Base-by-base conservation (phyloP, 2,888 invertebrate genomes). In the Troides aeacus region DNA sequence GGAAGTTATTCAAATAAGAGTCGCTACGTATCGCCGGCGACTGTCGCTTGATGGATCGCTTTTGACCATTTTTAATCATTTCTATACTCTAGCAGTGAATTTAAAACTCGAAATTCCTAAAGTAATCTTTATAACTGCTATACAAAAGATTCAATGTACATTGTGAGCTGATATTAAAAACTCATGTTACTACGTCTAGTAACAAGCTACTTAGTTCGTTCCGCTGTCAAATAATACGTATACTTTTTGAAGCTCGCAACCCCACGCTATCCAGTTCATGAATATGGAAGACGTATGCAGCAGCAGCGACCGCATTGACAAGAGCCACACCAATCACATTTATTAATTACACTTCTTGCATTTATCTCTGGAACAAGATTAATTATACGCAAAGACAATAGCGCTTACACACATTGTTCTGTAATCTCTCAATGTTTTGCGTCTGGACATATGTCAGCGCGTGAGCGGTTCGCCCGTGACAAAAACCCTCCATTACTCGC, bases 21-120 rank as follows among this genome's bases (percentile, higher is more conserved):
- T 78, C 83, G 76, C 74, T 78, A 81, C 81, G 81, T 84, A 87
- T 84, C 84, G 82, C 79, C 79, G 79, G 79, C 81, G 84, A 87
- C 86, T 82, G 86, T 86, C 85, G 80, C 78, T 84, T 92, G 91
- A 92, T 92, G 86, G 92, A 92, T 91, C 80, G 86, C 84, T 83
- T 77, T 78, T 77, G 82, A 84, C 84, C 83, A 85, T 87, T 91
- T 91, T 90, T 90, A 91, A 90, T 92, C 88, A 88, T 86, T 81
- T 82, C 73, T 71, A 70, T 12, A 39, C 42, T 62, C n/a, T 42
- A 70, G 56, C 30, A 63, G 63, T 59, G 53, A 12, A 66, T 60
- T 70, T 60, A 66, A 18, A 24, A 57, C 4, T 15, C 24, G 2
- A 57, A 42, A 46, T 30, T 64, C 18, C 12, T 23, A 65, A 46